phyloP scores from a whole-genome alignment of 2,888 invertebrate species.

The Pristionchus entomophagus region DNA sequence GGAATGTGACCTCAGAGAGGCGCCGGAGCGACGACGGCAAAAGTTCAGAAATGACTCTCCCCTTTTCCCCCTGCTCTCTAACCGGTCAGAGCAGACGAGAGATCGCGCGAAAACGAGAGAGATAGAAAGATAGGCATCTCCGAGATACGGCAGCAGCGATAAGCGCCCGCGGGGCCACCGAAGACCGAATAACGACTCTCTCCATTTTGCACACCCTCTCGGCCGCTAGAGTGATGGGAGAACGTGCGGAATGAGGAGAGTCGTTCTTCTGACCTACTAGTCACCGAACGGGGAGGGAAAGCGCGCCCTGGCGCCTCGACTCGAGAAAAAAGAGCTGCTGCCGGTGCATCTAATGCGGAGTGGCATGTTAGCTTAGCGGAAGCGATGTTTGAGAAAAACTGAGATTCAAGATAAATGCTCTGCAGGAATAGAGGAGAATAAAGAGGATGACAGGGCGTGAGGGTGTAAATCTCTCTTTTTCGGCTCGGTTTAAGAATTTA shows the following conservation, averaged over 20 bases:
- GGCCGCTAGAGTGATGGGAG: slow-evolving; percentile 3
- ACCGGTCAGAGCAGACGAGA: neutral
- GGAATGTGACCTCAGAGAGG: slow-evolving; percentile 41
- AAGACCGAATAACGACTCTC: too few species aligned
- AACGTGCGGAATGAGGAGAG: neutral
- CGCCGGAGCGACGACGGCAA: neutral
- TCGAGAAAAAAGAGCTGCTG: neutral
- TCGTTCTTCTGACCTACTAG: too few species aligned
- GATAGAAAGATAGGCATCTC: neutral
- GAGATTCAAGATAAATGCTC: too few species aligned
- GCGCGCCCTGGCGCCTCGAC: neutral
- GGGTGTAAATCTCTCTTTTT: too few species aligned
- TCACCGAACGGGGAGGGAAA: neutral
- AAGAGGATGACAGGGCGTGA: too few species aligned
- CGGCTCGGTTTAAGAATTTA: too few species aligned
- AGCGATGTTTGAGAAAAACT: neutral
- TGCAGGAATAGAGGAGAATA: too few species aligned
- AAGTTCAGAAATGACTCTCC: neutral
- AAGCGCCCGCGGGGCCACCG: slow-evolving; percentile 31
- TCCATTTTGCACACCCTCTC: too few species aligned
- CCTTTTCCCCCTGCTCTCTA: neutral
- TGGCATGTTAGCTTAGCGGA: slow-evolving; percentile 38
- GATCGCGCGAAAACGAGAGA: neutral
- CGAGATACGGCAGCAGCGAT: slow-evolving; percentile 4
- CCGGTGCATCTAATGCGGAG: neutral